Conservation (phyloP, 1,140 invertebrate genomes). For the Solenopsis fugax region DNA sequence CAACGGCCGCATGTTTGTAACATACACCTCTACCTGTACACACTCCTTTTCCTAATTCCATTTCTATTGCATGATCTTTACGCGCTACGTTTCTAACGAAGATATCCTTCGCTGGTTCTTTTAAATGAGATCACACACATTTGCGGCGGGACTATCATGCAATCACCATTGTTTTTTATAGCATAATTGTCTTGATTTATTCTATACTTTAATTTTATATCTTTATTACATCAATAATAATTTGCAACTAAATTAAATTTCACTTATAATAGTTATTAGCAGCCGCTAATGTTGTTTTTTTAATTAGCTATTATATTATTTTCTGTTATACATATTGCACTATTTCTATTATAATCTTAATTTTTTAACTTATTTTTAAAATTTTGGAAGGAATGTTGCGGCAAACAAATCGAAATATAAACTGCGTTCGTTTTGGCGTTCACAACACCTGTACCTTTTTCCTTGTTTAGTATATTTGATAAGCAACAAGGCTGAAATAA, state of each 20-base stretch:
- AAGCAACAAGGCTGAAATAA: too few relatives aligned
- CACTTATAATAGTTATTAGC: neutral
- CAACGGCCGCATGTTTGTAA: neutral
- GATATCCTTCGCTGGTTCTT: conserved; percentile 24
- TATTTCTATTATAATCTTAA: neutral
- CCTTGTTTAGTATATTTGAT: too few relatives aligned
- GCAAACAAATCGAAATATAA: neutral
- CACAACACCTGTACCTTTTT: too few relatives aligned
- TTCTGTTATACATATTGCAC: neutral
- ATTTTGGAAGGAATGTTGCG: too few relatives aligned
- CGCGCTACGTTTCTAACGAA: conserved; percentile 20
- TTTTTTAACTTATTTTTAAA: neutral
- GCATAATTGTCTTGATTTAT: conserved; percentile 25
- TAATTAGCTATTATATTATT: conserved; percentile 10
- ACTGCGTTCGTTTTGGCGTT: too few relatives aligned
- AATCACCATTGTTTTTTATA: conserved; percentile 25
- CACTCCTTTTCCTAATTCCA: conserved; percentile 3
- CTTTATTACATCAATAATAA: conserved; percentile 24
- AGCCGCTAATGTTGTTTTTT: neutral
- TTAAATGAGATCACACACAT: conserved; percentile 19
- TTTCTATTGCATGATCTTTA: conserved; percentile 10
- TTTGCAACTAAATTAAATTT: conserved; percentile 28
- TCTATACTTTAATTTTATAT: conserved; percentile 15
- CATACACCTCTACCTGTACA: neutral
- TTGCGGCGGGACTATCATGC: conserved; percentile 18